Conservation (phyloP, 2,113 vertebrate genomes). For the Tamias sibiricus region DNA sequence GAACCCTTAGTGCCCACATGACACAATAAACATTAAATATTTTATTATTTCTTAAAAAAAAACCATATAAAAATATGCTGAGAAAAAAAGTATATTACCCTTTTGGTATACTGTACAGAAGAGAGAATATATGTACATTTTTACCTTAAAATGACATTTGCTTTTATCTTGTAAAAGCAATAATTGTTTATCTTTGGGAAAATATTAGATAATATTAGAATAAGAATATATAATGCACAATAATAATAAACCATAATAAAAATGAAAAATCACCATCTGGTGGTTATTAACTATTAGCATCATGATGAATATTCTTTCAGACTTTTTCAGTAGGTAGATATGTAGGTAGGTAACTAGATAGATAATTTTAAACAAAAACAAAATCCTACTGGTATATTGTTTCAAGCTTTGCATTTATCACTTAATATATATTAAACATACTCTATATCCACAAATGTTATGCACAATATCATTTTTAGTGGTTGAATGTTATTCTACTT, state of each 20-base stretch:
- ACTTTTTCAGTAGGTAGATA: not conserved
- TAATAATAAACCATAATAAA: not conserved
- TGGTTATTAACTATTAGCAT: conserved; percentile 25
- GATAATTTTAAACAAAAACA: conserved; percentile 35
- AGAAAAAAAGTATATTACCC: not conserved
- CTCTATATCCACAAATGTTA: not conserved
- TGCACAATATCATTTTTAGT: not conserved
- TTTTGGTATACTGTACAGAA: conserved; percentile 3
- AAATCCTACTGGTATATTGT: not conserved
- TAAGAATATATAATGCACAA: not conserved
- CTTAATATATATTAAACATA: not conserved
- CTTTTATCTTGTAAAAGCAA: conserved; percentile 20
- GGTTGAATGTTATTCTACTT: not conserved
- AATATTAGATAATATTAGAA: not conserved
- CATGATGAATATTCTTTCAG: not conserved
- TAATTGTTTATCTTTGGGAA: not conserved
- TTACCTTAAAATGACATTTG: conserved; percentile 16
- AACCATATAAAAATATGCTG: too few relatives aligned
- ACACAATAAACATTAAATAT: too few relatives aligned
- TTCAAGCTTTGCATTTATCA: conserved; percentile 2
- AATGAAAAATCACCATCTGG: not conserved
- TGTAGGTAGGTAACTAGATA: not conserved
- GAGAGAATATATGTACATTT: not conserved
- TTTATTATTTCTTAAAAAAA: too few relatives aligned
- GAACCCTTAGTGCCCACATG: too few relatives aligned